Evolutionary conservation across 2,113 vertebrate species (phyloP).

Genomic region (Odontesthes bonariensis): DNA sequence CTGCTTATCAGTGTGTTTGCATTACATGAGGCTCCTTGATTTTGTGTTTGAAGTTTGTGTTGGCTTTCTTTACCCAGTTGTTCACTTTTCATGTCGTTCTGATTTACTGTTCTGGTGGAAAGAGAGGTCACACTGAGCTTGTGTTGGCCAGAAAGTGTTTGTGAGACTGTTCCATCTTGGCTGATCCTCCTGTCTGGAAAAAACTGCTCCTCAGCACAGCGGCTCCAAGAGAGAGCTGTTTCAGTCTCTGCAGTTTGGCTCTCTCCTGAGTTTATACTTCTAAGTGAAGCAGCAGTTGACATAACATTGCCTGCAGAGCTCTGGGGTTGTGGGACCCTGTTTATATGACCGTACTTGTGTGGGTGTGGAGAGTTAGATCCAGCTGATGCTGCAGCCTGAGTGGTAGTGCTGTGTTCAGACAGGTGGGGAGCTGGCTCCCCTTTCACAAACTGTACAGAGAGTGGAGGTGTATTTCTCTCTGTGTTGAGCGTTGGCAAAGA

Average conservation of each 20-base stretch:
- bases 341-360: conserved; percentile 27
- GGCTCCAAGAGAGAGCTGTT: conserved; percentile 3
- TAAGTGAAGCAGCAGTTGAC: conserved; percentile 31
- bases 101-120: conserved; percentile 7
- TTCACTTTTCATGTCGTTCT: conserved; percentile 27
- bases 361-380: conserved; percentile 15
- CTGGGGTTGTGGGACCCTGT: conserved; percentile 26
- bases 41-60: conserved; percentile 22
- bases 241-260: conserved; percentile 37
- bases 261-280: conserved; percentile 23
- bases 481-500: background rate
- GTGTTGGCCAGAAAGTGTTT: conserved; percentile 39
- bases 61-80: conserved; percentile 26
- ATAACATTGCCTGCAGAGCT: conserved; percentile 1
- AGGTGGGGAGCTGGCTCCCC: conserved; percentile 11
- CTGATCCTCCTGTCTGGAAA: conserved; percentile 3
- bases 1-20: conserved; percentile 3
- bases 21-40: conserved; percentile 22
- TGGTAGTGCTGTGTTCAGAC: background rate
- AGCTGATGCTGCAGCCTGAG: conserved; percentile 21
- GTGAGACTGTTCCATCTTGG: conserved; percentile 17
- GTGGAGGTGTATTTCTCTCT: conserved; percentile 23
- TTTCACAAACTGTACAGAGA: conserved; percentile 16
- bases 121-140: conserved; percentile 18
- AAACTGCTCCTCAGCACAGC: conserved; percentile 29